phyloP scores from a whole-genome alignment of 30 jellyfish, hydroid and myxozoan species.

The Hydractinia echinata region DNA sequence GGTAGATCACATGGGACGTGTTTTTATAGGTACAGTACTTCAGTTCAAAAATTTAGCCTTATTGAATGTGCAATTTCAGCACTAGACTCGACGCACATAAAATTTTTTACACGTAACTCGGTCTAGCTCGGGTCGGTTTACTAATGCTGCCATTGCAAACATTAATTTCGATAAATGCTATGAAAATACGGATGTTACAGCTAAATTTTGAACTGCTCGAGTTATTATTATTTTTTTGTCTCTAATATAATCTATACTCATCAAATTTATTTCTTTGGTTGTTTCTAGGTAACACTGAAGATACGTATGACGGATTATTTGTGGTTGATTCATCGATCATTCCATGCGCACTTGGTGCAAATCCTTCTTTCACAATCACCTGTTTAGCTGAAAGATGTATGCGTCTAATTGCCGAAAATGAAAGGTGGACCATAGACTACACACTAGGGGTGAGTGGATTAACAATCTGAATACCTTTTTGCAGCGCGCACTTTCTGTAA shows the following conservation, averaged over 20 bases:
- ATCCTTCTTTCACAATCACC: constrained; percentile 89
- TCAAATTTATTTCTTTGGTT: background rate
- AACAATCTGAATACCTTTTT: no score
- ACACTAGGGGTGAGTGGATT: constrained; percentile 37
- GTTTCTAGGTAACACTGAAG: constrained; percentile 78
- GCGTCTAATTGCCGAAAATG: constrained; percentile 89
- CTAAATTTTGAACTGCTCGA: background rate
- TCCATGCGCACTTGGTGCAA: constrained; percentile 96
- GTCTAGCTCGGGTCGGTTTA: no score
- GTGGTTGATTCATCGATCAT: constrained; percentile 80
- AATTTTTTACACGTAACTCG: no score
- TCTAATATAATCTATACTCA: background rate
- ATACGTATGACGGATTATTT: constrained; percentile 85
- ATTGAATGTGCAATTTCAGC: no score
- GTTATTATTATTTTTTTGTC: background rate
- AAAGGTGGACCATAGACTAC: constrained; percentile 84
- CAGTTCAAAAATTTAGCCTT: no score
- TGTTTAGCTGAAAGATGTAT: constrained; percentile 97
- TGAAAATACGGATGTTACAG: no score
- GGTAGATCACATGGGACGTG: constrained; percentile 89
- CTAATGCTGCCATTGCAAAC: no score
- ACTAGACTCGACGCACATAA: no score
- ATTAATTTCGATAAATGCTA: no score
- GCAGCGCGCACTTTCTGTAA: no score
- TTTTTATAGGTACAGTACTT: constrained; percentile 63